Evolutionary conservation across 2,888 invertebrate species (phyloP).

Genomic region (Trachelus stipa): DNA sequence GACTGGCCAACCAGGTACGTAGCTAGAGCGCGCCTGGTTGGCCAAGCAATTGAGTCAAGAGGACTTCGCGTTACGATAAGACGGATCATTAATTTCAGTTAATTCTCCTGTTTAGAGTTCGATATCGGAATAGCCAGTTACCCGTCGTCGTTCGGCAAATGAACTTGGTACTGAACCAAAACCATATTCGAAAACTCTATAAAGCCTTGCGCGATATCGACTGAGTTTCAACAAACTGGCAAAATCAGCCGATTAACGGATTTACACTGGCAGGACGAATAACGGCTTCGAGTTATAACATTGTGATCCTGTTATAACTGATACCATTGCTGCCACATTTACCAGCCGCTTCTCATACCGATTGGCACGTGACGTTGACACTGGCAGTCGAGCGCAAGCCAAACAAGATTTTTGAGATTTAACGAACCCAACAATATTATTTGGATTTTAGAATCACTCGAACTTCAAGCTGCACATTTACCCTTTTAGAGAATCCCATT

Average conservation of each 20-base stretch:
- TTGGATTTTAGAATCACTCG: not conserved
- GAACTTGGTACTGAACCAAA: not conserved
- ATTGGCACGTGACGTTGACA: not conserved
- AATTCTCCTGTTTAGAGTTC: not conserved
- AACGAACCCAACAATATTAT: too few relatives aligned
- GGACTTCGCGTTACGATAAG: not conserved
- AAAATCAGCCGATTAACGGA: not conserved
- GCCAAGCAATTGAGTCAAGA: not conserved
- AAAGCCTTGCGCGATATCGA: slow-evolving; percentile 1
- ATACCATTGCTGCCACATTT: not conserved
- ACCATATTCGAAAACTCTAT: not conserved
- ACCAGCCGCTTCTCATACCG: not conserved
- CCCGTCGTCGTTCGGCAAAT: not conserved
- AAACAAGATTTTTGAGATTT: too few relatives aligned
- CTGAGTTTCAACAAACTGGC: not conserved
- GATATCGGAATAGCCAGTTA: slow-evolving; percentile 1
- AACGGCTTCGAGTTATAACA: not conserved
- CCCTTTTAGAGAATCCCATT: slow-evolving; percentile 46
- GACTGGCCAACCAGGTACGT: not conserved
- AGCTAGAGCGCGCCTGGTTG: not conserved
- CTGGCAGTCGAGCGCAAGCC: not conserved
- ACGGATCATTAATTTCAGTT: not conserved
- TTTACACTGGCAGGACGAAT: not conserved
- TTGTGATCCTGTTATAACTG: not conserved
- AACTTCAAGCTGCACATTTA: slow-evolving; percentile 25